Conservation (phyloP, 2,797 vertebrate genomes). For the Chaunax sp. region DNA sequence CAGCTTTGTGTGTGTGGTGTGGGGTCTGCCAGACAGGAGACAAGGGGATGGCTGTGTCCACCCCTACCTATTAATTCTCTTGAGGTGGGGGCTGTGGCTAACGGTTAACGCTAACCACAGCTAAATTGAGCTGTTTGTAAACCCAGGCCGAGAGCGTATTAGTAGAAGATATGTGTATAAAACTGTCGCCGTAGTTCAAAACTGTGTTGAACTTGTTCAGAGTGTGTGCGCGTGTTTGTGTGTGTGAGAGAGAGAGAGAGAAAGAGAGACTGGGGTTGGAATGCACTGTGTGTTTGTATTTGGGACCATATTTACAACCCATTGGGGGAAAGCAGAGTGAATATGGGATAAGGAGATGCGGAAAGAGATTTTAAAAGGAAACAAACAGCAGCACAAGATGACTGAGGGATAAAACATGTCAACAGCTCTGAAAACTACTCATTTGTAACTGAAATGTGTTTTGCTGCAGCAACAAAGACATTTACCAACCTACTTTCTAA, state of each 20-base stretch:
- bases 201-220: constrained; percentile 11
- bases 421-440: not conserved
- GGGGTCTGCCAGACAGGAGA: constrained; percentile 58
- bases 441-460: constrained; percentile 16
- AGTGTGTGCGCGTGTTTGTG: constrained; percentile 18
- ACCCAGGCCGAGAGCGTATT: constrained; percentile 43
- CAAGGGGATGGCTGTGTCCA: constrained; percentile 74
- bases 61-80: constrained; percentile 65
- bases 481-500: constrained; percentile 3
- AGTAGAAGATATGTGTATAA: constrained; percentile 51
- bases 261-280: constrained; percentile 1
- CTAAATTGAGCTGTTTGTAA: constrained; percentile 71
- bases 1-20: constrained; percentile 27
- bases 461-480: constrained; percentile 18
- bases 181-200: constrained; percentile 46
- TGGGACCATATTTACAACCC: constrained; percentile 45
- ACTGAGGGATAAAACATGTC: constrained; percentile 22
- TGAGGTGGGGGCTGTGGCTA: constrained; percentile 64
- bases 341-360: constrained; percentile 4
- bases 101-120: constrained; percentile 65
- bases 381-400: constrained; percentile 28
- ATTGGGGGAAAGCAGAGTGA: constrained; percentile 13
- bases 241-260: not conserved
- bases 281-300: constrained; percentile 46
- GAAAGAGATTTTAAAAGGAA: constrained; percentile 32